Base-by-base conservation (phyloP, 1,140 invertebrate species). In the Papilio xuthus region DNA sequence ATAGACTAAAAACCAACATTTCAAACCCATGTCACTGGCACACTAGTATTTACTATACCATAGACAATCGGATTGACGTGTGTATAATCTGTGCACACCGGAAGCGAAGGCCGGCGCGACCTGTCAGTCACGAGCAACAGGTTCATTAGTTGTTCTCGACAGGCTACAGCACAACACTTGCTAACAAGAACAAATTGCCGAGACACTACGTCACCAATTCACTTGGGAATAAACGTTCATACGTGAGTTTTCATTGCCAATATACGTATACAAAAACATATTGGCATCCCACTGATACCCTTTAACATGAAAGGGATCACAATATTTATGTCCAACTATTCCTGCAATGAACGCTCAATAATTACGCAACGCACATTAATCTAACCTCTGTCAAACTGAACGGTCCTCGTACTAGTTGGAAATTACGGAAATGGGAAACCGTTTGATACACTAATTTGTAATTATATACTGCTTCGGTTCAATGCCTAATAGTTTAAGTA, bases 131-230 rank as follows among this genome's bases (percentile, higher is more conserved):
- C 79, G 72, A 72, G 88, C 88, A 90, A 90, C 88, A 90, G 83
- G 88, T 87, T 83, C 87, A 89, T 90, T 90, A 89, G 80, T 81
- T 75, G 81, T 80, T 89, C 87, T 86, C 88, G 87, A 85, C 84
- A 84, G 67, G 72, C 73, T 81, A 81, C 67, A 82, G 72, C 80
- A 73, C 81, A 73, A 74, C 79, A 82, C 80, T 80, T 83, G 78
- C 80, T 84, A 86, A 86, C 79, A 50, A 81, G 69, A 63, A 83
- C 81, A 80, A 82, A 83, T 84, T 80, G 80, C 80, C 74, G 50
- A 26, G 15, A 60, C 56, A 26, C 20, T 1, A n/a, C n/a, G n/a
- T 63, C 41, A 67, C 15, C 78, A 13, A 63, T 32, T 18, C 69
- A 42, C 18, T 26, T 32, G 20, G 44, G 47, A 74, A 47, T 56